These are phyloP conservation scores for Hiodon alosoides DNA, from an alignment of 2,113 vertebrate species.

Conservation along the genomic window DNA sequence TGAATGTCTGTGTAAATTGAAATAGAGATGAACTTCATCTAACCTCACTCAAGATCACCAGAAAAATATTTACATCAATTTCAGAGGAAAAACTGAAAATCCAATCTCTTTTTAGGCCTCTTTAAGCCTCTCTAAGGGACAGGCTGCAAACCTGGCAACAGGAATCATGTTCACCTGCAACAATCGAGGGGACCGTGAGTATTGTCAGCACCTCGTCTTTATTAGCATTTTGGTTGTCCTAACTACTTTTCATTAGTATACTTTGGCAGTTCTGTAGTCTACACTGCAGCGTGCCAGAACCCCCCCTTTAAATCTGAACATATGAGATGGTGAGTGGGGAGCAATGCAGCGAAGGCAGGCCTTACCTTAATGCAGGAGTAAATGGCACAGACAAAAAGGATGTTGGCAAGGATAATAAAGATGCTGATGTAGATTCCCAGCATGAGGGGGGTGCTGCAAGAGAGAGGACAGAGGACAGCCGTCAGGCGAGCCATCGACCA, in stretches of 20 bases:
- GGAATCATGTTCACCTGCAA: too few species aligned
- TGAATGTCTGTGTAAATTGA: too few species aligned
- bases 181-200: neutral
- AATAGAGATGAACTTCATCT: too few species aligned
- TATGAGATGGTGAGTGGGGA: neutral
- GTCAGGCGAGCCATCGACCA: neutral
- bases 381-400: constrained; percentile 82
- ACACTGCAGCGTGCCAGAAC: neutral
- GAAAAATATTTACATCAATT: too few species aligned
- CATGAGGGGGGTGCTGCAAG: constrained; percentile 76
- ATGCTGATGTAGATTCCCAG: constrained; percentile 77
- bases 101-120: too few species aligned
- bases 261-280: too few species aligned
- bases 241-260: neutral
- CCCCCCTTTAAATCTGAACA: too few species aligned
- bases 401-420: constrained; percentile 77
- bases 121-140: too few species aligned
- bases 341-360: constrained; percentile 23
- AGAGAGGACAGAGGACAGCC: constrained; percentile 16
- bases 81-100: too few species aligned
- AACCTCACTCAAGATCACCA: too few species aligned
- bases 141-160: too few species aligned
- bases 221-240: neutral
- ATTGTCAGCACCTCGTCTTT: neutral
- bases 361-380: constrained; percentile 84